Base-by-base conservation (phyloP, 2,888 invertebrate species). In the Thecocarcelia acutangulata region DNA sequence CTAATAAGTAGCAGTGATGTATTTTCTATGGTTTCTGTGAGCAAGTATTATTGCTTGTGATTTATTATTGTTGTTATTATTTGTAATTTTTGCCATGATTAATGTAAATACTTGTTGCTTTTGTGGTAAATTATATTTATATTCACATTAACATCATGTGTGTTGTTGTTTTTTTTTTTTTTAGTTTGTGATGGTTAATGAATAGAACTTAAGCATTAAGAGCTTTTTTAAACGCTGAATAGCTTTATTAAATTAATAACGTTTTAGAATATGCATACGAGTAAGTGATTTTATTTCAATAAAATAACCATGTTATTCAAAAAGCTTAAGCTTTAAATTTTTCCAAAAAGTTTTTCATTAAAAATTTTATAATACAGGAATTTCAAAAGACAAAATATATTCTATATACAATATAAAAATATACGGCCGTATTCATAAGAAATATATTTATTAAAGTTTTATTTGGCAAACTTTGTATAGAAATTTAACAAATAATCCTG, bases 11-110 rank as follows among this genome's bases (percentile, higher is more conserved):
- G 63, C 63, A 52, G n/a, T 40, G 59, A 79, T 75, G 66, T 40
- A 75, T 75, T 76, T 80, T 80, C 59, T 80, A 76, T 72, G 80
- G 75, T 75, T 80, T 80, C 75, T 54, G 33, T 58, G 12, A 6
- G 11, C 24, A 28, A 28, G 59, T 73, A 11, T 17, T 44, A 59
- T 72, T 72, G 59, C 13, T 61, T 73, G 33, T 52, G 56, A 70
- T 72, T 58, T 79, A 74, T 72, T 59, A 70, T 73, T 61, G 15
- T 56, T 74, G 63, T 63, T 56, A 68, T 54, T 79, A 40, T 46
- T 48, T 56, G 6, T 58, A 40, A 52, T 80, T 56, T 68, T 54
- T 61, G 63, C 48, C 21, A 33, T 54, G 61, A 68, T 70, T 63
- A 46, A 66, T 66, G 40, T 50, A 13, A 17, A n/a, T 21, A n/a